phyloP scores from a whole-genome alignment of 2,888 invertebrate species.

The Lepidochitona cinerea region DNA sequence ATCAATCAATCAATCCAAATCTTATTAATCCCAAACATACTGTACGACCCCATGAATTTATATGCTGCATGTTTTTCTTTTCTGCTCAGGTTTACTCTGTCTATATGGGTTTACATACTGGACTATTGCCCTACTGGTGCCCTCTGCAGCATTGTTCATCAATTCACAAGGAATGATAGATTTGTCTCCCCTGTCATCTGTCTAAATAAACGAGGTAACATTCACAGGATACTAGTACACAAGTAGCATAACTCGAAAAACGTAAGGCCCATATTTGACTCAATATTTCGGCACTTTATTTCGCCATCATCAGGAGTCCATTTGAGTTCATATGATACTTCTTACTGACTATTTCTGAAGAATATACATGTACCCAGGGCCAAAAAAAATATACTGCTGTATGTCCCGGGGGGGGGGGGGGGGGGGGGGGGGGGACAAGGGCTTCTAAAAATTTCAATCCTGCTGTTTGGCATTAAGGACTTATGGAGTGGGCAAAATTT shows the following conservation, averaged over 20 bases:
- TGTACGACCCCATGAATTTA: too few relatives aligned
- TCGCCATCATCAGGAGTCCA: too few relatives aligned
- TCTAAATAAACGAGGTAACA: slow-evolving; percentile 40
- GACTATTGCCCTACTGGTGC: slow-evolving; percentile 49
- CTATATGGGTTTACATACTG: slow-evolving; percentile 60
- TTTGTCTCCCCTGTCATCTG: slow-evolving; percentile 47
- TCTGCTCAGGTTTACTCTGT: slow-evolving; percentile 55
- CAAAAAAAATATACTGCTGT: background rate
- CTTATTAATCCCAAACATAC: too few relatives aligned
- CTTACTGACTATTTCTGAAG: background rate
- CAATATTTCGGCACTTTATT: too few relatives aligned
- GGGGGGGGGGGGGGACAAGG: background rate
- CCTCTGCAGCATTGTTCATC: slow-evolving; percentile 56
- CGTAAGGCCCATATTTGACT: too few relatives aligned
- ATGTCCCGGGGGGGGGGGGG: background rate
- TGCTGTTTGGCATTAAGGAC: too few relatives aligned
- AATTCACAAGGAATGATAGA: slow-evolving; percentile 45
- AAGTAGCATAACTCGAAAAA: too few relatives aligned
- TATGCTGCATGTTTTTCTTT: background rate
- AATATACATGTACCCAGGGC: background rate
- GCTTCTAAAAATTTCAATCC: too few relatives aligned
- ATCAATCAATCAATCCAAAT: too few relatives aligned
- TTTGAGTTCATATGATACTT: background rate
- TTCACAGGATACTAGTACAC: too few relatives aligned
- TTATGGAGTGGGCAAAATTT: too few relatives aligned